Evolutionary conservation across 2,113 vertebrate genomes (phyloP).

Genomic region (Dasyornis broadbenti): DNA sequence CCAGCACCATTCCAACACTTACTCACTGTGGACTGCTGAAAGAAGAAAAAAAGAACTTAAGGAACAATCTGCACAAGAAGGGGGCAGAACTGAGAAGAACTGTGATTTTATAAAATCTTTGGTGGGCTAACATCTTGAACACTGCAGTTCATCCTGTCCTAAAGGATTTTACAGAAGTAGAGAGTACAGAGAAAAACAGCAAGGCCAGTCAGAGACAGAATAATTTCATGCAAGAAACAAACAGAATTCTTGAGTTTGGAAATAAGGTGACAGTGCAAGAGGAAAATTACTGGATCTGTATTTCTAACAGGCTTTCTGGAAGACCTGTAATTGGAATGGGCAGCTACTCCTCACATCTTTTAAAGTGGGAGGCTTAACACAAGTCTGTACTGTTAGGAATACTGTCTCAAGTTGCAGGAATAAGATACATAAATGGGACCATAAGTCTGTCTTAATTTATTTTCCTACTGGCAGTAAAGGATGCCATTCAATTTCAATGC

Average conservation of each 20-base stretch:
- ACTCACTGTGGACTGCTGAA: conserved; percentile 34
- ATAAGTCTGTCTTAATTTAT: background rate
- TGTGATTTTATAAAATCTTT: conserved; percentile 20
- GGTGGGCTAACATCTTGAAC: conserved; percentile 25
- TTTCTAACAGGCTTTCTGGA: background rate
- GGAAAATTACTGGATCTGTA: background rate
- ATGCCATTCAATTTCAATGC: background rate
- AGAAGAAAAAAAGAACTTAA: conserved; percentile 47
- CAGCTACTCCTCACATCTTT: background rate
- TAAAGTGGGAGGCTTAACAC: background rate
- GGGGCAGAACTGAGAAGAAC: conserved; percentile 36
- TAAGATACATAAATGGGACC: background rate
- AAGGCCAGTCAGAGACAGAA: background rate
- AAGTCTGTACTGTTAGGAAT: background rate
- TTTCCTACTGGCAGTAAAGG: background rate
- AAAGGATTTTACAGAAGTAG: conserved; percentile 13
- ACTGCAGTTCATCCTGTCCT: conserved; percentile 4
- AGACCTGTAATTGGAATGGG: background rate
- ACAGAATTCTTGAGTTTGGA: background rate
- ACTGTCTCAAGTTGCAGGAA: background rate
- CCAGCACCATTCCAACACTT: conserved; percentile 22
- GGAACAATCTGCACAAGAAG: conserved; percentile 30
- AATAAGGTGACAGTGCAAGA: background rate
- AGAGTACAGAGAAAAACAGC: conserved; percentile 25
- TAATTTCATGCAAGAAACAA: conserved; percentile 8